Conservation (phyloP, 2,888 invertebrate species). For the Sisyra nigra region DNA sequence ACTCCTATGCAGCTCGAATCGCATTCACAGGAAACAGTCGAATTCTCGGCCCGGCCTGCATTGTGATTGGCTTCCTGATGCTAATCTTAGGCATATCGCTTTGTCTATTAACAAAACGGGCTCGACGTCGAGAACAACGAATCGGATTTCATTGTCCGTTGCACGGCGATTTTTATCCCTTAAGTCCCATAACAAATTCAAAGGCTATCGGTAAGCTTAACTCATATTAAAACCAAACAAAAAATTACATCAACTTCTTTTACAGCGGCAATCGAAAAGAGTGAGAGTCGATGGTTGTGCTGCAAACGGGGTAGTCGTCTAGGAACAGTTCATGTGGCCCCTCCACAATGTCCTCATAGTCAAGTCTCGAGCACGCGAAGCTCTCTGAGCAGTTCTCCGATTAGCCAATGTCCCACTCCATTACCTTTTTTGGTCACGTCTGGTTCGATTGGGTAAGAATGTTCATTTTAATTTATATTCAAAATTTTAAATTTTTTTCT, state of each 20-base stretch:
- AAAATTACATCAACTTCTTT: constrained; percentile 7
- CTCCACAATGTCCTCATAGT: constrained; percentile 58
- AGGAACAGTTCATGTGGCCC: constrained; percentile 29
- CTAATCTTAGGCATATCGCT: constrained; percentile 45
- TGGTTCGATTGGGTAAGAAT: constrained; percentile 49
- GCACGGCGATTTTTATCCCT: constrained; percentile 62
- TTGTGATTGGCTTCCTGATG: constrained; percentile 58
- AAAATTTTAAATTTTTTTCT: background rate
- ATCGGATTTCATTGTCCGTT: constrained; percentile 63
- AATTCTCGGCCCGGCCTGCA: constrained; percentile 55
- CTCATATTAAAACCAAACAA: too few relatives aligned
- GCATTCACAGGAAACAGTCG: constrained; percentile 59
- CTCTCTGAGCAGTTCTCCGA: constrained; percentile 43
- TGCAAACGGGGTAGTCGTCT: constrained; percentile 25
- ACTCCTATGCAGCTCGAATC: constrained; percentile 53
- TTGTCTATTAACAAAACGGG: constrained; percentile 49
- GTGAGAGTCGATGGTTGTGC: constrained; percentile 21
- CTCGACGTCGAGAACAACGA: constrained; percentile 46
- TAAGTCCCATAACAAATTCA: constrained; percentile 43
- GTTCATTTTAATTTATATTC: background rate
- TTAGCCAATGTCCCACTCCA: constrained; percentile 57
- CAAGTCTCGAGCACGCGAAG: constrained; percentile 48
- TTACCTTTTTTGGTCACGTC: constrained; percentile 58
- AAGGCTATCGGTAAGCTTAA: constrained; percentile 15
- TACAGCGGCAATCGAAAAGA: constrained; percentile 25